Conservation (phyloP, 2,113 vertebrate species). For the Mormyrus lacerda region DNA sequence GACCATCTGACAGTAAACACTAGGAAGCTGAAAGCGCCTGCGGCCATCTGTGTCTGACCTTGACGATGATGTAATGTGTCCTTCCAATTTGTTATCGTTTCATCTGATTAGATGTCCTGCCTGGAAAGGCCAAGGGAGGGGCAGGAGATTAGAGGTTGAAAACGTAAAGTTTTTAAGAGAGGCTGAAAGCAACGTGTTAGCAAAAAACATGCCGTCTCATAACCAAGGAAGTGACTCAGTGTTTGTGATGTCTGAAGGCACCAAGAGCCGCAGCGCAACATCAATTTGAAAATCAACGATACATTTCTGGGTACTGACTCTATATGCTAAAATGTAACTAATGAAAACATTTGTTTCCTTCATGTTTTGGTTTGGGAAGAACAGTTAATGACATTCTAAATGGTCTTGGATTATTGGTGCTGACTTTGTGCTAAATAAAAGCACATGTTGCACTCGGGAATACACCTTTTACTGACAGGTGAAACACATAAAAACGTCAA, state of each 20-base stretch:
- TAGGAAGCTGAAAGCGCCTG: not conserved
- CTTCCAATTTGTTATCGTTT: not conserved
- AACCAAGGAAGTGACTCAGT: not conserved
- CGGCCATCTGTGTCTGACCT: not conserved
- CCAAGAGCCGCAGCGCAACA: not conserved
- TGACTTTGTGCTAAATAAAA: not conserved
- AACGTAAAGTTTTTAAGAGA: not conserved
- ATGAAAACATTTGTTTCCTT: not conserved
- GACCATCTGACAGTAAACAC: not conserved
- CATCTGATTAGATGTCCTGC: slow-evolving; percentile 3
- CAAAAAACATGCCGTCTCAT: not conserved
- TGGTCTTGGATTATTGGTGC: not conserved
- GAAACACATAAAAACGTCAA: not conserved
- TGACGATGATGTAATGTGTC: slow-evolving; percentile 15
- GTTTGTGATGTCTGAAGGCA: not conserved
- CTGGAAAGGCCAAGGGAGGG: not conserved
- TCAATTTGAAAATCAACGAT: not conserved
- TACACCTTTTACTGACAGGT: not conserved
- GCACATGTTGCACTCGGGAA: not conserved
- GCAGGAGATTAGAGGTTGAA: not conserved
- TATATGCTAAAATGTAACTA: not conserved
- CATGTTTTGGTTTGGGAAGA: not conserved
- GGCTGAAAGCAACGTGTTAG: no score
- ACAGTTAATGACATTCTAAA: not conserved
- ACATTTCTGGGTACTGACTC: not conserved